These are phyloP conservation scores for Diachasma alloeum DNA, from an alignment of 1,140 invertebrate genomes.

Conservation along the genomic window DNA sequence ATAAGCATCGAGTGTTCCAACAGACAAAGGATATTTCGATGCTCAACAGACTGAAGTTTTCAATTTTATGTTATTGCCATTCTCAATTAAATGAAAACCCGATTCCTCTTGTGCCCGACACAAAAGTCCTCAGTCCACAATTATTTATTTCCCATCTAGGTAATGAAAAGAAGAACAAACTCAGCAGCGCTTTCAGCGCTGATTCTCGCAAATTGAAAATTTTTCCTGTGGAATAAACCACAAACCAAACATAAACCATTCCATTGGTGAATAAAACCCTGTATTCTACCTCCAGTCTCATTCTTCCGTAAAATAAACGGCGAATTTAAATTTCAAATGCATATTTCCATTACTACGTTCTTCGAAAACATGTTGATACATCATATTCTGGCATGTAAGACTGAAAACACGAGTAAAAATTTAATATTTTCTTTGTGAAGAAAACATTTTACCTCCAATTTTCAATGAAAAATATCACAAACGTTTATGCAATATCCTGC, in stretches of 20 bases:
- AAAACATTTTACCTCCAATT: not conserved
- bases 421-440: not conserved
- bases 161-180: too few relatives aligned
- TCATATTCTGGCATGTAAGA: not conserved
- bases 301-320: not conserved
- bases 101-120: not conserved
- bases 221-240: not conserved
- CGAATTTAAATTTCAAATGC: not conserved
- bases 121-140: not conserved
- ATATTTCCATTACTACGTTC: not conserved
- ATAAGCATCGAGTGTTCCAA: too few relatives aligned
- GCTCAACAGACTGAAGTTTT: not conserved
- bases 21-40: not conserved
- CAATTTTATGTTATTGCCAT: not conserved
- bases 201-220: not conserved
- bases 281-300: not conserved
- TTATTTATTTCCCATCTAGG: not conserved
- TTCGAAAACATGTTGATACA: not conserved
- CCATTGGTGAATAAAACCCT: not conserved
- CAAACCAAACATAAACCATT: not conserved
- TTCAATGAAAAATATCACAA: not conserved
- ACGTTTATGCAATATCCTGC: not conserved
- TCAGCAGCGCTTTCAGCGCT: too few relatives aligned
- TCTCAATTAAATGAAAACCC: not conserved
- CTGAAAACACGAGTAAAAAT: not conserved